Base-by-base conservation (phyloP, 2,888 invertebrate genomes). In the Thymelicus acteon region DNA sequence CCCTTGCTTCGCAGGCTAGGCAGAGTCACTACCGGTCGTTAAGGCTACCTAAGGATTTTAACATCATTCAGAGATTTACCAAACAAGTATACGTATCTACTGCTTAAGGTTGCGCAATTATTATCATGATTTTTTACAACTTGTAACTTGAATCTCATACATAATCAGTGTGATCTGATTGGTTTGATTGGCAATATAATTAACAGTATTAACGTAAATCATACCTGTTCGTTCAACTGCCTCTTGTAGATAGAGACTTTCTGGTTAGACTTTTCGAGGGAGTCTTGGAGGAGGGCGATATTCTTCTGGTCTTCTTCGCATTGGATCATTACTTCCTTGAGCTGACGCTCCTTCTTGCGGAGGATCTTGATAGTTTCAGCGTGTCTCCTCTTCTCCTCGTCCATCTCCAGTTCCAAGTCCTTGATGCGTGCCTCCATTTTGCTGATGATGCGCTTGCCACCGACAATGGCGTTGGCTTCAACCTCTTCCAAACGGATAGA, bases 271-370 rank as follows among this genome's bases (percentile, higher is more conserved):
- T 98, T 98, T 91, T 98, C 98, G 82, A 98, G 94, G 65, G 97
- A 94, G 90, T 99, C 99, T 92, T 98, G 98, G 81, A 99, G 96
- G 83, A 99, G 95, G 78, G 96, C 94, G 84, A 98, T 97, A 94
- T 98, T 98, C 96, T 98, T 98, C 93, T 98, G 97, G 94, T 99
- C 99, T 91, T 99, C 99, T 92, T 99, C 99, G 85, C 97, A 97
- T 91, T 98, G 98, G 82, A 98, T 96, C 94, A 98, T 96, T 77
- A 99, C 96, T 93, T 99, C 99, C 95, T 99, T 99, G 86, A 99
- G 97, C 85, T 96, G 96, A 85, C 98, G 98, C 90, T 99, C 99
- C 96, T 99, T 99, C 96, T 99, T 99, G 94, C 99, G 97, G 87
- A 99, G 95, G 90, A 98, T 98, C 95, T 98, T 98, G 91, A 98